Evolutionary conservation across 2,888 invertebrate species (phyloP).

Genomic region (Idaea aversata): DNA sequence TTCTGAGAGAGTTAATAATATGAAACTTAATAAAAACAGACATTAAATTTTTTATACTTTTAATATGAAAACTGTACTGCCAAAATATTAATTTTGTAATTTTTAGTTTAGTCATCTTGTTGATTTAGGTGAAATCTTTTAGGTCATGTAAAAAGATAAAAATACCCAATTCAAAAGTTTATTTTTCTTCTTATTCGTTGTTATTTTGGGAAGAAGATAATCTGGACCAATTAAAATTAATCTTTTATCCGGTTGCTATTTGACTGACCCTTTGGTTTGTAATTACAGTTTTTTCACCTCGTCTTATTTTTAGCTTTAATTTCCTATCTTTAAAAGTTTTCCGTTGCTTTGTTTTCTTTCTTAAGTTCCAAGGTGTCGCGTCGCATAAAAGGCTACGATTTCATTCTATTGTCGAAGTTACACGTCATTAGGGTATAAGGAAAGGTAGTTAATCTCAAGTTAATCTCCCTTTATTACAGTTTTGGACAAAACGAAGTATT

Average conservation of each 20-base stretch:
- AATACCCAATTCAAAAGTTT: background rate
- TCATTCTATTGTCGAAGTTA: background rate
- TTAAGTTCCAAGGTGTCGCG: background rate
- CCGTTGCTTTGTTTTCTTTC: background rate
- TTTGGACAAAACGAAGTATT: background rate
- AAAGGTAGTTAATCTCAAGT: background rate
- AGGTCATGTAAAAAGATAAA: background rate
- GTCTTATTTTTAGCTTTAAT: background rate
- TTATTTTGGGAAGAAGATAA: background rate
- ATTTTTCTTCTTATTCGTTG: background rate
- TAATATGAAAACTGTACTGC: background rate
- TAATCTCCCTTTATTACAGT: background rate
- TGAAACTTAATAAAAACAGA: constrained; percentile 6
- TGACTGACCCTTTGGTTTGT: background rate
- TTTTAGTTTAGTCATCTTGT: no score
- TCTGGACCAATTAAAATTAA: background rate
- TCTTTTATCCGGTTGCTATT: background rate
- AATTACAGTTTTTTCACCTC: background rate
- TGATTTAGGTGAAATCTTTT: background rate
- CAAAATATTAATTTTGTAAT: background rate
- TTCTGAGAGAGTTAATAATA: constrained; percentile 7
- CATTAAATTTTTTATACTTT: background rate
- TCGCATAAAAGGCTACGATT: background rate
- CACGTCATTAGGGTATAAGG: background rate
- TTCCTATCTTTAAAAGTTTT: background rate